phyloP scores from a whole-genome alignment of 2,888 invertebrate species.

The Agapostemon virescens region DNA sequence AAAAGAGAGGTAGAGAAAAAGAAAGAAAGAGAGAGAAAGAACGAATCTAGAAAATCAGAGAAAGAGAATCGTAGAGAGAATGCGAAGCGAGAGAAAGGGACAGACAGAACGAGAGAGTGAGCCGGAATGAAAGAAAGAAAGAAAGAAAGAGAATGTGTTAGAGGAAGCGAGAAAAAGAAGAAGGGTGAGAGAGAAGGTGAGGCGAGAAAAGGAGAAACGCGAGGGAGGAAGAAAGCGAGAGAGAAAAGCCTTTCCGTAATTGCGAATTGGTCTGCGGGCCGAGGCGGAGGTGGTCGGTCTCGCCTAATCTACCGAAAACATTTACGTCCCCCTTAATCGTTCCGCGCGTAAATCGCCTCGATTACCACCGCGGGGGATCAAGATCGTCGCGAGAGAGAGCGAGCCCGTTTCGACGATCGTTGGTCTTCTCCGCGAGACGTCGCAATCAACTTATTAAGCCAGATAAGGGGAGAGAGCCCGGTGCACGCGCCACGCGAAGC shows the following conservation, averaged over 20 bases:
- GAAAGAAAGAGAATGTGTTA: too few relatives aligned
- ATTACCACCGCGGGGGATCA: constrained; percentile 32
- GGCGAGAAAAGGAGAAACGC: accelerated
- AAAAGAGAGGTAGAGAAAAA: too few relatives aligned
- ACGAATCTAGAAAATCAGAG: background rate
- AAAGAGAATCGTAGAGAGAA: too few relatives aligned
- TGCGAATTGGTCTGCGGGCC: constrained; percentile 35
- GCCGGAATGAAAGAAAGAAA: accelerated
- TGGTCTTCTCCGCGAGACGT: constrained; percentile 50
- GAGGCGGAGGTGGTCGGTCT: background rate
- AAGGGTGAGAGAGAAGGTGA: too few relatives aligned
- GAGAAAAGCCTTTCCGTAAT: constrained; percentile 35
- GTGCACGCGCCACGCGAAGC: background rate
- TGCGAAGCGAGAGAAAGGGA: too few relatives aligned
- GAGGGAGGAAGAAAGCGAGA: background rate
- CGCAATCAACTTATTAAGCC: constrained; percentile 57
- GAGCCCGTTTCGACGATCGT: constrained; percentile 33
- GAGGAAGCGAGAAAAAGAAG: too few relatives aligned
- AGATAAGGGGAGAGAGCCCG: constrained; percentile 46
- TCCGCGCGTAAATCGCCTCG: constrained; percentile 46
- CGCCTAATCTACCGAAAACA: constrained; percentile 43
- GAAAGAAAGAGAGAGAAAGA: background rate
- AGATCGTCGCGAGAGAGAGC: constrained; percentile 29
- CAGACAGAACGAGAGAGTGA: too few relatives aligned
- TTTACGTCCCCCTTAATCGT: constrained; percentile 46